Conservation (phyloP, 1,140 invertebrate species). For the Mesaphorura yosii region DNA sequence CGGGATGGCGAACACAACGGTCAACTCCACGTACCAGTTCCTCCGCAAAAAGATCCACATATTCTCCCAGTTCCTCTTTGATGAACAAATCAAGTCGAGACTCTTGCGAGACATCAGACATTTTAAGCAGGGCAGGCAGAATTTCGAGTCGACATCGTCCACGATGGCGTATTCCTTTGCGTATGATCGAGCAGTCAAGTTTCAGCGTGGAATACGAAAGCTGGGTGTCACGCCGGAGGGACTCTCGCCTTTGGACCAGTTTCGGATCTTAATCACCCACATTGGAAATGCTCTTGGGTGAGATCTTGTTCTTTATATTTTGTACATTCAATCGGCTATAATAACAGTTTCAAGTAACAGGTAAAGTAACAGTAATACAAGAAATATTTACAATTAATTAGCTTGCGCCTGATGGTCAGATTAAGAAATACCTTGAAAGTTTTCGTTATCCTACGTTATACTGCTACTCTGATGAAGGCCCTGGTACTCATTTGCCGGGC, state of each 20-base stretch:
- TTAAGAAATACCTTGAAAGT: too few species aligned
- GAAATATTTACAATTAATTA: neutral
- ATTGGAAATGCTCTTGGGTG: constrained; percentile 51
- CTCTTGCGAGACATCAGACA: constrained; percentile 78
- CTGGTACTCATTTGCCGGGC: too few species aligned
- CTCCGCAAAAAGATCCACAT: constrained; percentile 83
- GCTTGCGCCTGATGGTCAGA: too few species aligned
- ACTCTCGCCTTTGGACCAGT: constrained; percentile 81
- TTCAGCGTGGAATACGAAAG: constrained; percentile 82
- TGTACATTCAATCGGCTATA: neutral
- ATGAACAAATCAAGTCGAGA: constrained; percentile 95
- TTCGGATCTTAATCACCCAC: constrained; percentile 80
- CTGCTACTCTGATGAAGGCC: too few species aligned
- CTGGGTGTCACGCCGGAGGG: constrained; percentile 73
- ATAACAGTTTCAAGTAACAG: neutral
- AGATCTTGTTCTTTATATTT: constrained; percentile 23
- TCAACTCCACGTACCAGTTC: constrained; percentile 96
- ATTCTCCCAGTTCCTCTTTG: constrained; percentile 95
- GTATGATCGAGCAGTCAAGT: constrained; percentile 87
- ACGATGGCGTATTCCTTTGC: constrained; percentile 39
- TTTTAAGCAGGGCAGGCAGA: constrained; percentile 49
- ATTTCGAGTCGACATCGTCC: constrained; percentile 48
- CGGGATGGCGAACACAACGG: constrained; percentile 53
- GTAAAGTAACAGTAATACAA: neutral
- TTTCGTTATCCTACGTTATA: too few species aligned